Conservation (phyloP, 2,888 invertebrate genomes). For the Caradrina clavipalpis region DNA sequence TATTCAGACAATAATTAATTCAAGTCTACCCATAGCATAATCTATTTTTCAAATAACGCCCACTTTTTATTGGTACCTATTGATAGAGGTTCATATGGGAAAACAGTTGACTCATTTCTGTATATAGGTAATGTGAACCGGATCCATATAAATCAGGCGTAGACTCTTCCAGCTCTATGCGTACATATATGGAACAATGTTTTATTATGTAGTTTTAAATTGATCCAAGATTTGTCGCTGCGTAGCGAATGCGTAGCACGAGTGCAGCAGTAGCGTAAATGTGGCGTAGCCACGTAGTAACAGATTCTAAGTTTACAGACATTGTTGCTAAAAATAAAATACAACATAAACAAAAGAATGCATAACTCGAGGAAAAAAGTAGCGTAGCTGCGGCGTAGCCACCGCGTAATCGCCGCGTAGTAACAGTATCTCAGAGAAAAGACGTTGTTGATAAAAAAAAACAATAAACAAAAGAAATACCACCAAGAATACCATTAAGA, state of each 20-base stretch:
- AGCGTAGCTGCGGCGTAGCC: too few relatives aligned
- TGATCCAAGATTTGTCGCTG: background rate
- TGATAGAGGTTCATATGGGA: constrained; percentile 14
- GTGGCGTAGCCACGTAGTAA: constrained; percentile 6
- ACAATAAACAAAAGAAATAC: background rate
- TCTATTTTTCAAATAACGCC: constrained; percentile 5
- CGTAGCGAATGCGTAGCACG: background rate
- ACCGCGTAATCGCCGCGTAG: background rate
- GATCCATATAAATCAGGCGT: constrained; percentile 1
- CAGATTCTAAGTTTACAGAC: background rate
- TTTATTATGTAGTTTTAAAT: background rate
- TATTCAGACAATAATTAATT: constrained; percentile 11
- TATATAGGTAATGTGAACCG: constrained; percentile 13
- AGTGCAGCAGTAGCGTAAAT: background rate
- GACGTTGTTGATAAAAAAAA: background rate
- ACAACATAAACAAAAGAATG: background rate
- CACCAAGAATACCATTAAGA: background rate
- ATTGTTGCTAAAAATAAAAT: background rate
- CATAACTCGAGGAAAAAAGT: too few relatives aligned
- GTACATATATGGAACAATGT: constrained; percentile 3
- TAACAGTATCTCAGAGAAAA: background rate
- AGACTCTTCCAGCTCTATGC: background rate
- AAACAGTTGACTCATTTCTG: constrained; percentile 39
- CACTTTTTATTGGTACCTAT: constrained; percentile 18
- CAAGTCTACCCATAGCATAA: background rate